Base-by-base conservation (phyloP, 1,140 invertebrate genomes). In the Cylas formicarius region DNA sequence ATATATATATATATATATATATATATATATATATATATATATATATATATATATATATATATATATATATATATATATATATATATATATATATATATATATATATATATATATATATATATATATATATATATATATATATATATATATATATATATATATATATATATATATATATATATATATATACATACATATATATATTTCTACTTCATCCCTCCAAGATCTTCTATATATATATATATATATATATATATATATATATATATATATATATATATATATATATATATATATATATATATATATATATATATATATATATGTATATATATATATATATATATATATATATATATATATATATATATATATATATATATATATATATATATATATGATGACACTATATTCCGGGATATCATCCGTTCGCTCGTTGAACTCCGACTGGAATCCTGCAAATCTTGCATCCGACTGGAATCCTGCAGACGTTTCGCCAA, bases 31-130 rank as follows among this genome's bases (percentile, higher is more conserved):
- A 29, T 29, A 29, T 29, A 29, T 17, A 11, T 35, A 13, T 35
- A 35, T 35, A 35, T 14, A 35, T 35, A 35, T 32, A 32, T 32
- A 32, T 32, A 32, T 32, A 32, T 32, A 32, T 32, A 32, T 32
- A 32, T 32, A 32, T 32, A 32, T 32, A 32, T 32, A 32, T 32
- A 32, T 32, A 32, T 32, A 32, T 32, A 32, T 32, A 32, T 32
- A 32, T 32, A 32, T 32, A 32, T 32, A 32, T 32, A 32, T 32
- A 32, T 32, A 32, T 32, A 32, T 32, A 13, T 32, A 32, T 32
- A 13, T 32, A 32, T 32, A 13, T 32, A 32, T 32, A 32, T 32
- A 32, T 7, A 32, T 16, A 32, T 7, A 5, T 32, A 13, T 32
- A 5, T 17, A 20, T 26, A 26, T 26, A 26, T 26, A 26, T 8